Conservation (phyloP, 2,888 invertebrate genomes). For the Cheilosia soror region DNA sequence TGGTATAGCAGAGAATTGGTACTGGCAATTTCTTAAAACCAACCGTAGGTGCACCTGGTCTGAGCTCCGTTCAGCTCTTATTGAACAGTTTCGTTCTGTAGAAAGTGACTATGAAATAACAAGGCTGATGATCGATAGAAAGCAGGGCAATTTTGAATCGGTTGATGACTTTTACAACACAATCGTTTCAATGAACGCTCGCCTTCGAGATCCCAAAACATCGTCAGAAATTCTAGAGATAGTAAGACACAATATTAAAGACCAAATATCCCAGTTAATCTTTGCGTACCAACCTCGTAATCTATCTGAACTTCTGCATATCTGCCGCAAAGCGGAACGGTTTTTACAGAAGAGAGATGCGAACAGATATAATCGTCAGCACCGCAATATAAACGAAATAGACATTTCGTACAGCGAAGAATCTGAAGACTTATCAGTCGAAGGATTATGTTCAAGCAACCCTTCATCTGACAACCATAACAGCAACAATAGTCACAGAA, state of each 20-base stretch:
- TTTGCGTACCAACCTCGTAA: neutral
- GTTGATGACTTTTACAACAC: slow-evolving; percentile 9
- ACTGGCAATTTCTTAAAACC: neutral
- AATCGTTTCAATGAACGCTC: neutral
- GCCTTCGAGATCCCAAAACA: neutral
- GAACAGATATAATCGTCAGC: neutral
- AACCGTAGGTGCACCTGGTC: neutral
- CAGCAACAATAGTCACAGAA: neutral
- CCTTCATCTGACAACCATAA: neutral
- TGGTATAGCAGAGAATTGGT: neutral
- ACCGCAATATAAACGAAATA: neutral
- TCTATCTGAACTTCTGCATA: neutral
- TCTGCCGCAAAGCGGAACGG: neutral
- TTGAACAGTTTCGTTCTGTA: slow-evolving; percentile 8
- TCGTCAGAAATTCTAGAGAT: neutral
- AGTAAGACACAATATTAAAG: neutral
- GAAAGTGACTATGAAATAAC: slow-evolving; percentile 1
- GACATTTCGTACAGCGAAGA: neutral
- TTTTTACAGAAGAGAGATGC: neutral
- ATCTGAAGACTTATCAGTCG: neutral
- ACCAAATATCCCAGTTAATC: neutral
- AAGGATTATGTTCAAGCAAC: neutral
- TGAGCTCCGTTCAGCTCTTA: neutral
- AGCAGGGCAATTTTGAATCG: neutral
- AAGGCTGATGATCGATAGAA: neutral